These are phyloP conservation scores for Drosophila cardini DNA, from an alignment of 1,140 invertebrate species.

Conservation along the genomic window DNA sequence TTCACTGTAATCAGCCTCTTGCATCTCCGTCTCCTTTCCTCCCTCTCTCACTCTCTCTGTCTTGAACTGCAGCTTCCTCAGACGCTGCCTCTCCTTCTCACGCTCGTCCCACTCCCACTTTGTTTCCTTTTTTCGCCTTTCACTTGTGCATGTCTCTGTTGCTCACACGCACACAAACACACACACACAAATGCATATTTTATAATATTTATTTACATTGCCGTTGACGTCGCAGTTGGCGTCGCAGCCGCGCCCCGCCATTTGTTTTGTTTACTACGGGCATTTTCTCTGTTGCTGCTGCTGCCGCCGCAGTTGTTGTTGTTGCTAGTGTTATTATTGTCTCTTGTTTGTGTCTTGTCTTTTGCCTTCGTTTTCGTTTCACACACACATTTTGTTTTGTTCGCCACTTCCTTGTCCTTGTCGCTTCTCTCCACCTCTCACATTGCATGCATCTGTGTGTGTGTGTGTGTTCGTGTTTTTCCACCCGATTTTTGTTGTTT, in stretches of 20 bases:
- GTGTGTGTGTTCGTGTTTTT: slow-evolving; percentile 65
- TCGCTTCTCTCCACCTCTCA: slow-evolving; percentile 25
- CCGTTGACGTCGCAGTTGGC: slow-evolving; percentile 27
- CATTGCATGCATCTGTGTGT: slow-evolving; percentile 21
- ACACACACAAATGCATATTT: slow-evolving; percentile 54
- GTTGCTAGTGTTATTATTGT: slow-evolving; percentile 40
- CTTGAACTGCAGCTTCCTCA: slow-evolving; percentile 3
- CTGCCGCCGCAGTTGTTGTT: slow-evolving; percentile 19
- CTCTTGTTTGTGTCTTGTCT: slow-evolving; percentile 53
- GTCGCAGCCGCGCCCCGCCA: slow-evolving; percentile 51
- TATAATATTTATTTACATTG: slow-evolving; percentile 74
- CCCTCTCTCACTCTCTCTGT: neutral
- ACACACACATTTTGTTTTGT: slow-evolving; percentile 68
- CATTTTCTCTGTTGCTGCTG: slow-evolving; percentile 28
- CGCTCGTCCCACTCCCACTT: slow-evolving; percentile 29
- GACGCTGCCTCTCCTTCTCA: neutral
- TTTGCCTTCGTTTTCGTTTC: slow-evolving; percentile 50
- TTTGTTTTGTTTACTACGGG: slow-evolving; percentile 53
- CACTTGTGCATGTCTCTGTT: slow-evolving; percentile 49
- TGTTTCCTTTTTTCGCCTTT: slow-evolving; percentile 55
- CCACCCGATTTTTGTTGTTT: slow-evolving; percentile 59
- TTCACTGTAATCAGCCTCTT: slow-evolving; percentile 49
- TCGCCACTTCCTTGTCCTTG: slow-evolving; percentile 66
- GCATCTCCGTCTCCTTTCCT: no score
- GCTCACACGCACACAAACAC: slow-evolving; percentile 28